Base-by-base conservation (phyloP, 2,113 vertebrate genomes). In the Gambusia affinis region DNA sequence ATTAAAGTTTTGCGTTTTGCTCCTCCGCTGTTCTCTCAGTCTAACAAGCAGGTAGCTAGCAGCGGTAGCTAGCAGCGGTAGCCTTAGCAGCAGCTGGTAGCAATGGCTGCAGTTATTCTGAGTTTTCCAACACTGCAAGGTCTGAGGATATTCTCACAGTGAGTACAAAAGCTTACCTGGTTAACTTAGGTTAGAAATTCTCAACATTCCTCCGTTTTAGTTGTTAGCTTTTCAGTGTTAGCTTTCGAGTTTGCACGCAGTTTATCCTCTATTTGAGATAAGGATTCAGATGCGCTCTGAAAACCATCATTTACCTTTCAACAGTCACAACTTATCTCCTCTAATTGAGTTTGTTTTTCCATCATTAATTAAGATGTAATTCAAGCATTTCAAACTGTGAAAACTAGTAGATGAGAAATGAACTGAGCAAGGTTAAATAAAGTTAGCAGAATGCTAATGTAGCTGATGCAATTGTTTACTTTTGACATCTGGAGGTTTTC, bases 71-170 rank as follows among this genome's bases (percentile, higher is more conserved):
- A 76, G 79, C 73, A 57, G 61, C 64, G 78, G 76, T 85, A 89
- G 64, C 67, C 27, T n/a, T 7, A 24, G 51, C 29, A 35, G 10
- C 39, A 75, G 84, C 84, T 76, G 47, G 39, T 62, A 71, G 78
- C 28, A 8, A 95, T 95, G 94, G 92, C 94, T 86, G 91, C 93
- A 44, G 88, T 94, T 47, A 90, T 95, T 28, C 74, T 94, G 76
- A 93, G 88, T 84, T 88, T 89, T 67, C 83, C 87, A 37, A 81
- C 80, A 76, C 83, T 88, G 15, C 89, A 88, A 37, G 84, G 85
- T 65, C 62, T 94, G 64, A 89, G 87, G 67, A 76, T 73, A 54
- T 87, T 90, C 28, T 79, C 93, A 73, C 94, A 92, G 92, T 94
- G 88, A 94, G 93, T 93, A 69, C 24, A 80, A 39, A 0, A 33